These are phyloP conservation scores for Pristionchus exspectatus DNA, from an alignment of 2,888 invertebrate species.

Conservation along the genomic window DNA sequence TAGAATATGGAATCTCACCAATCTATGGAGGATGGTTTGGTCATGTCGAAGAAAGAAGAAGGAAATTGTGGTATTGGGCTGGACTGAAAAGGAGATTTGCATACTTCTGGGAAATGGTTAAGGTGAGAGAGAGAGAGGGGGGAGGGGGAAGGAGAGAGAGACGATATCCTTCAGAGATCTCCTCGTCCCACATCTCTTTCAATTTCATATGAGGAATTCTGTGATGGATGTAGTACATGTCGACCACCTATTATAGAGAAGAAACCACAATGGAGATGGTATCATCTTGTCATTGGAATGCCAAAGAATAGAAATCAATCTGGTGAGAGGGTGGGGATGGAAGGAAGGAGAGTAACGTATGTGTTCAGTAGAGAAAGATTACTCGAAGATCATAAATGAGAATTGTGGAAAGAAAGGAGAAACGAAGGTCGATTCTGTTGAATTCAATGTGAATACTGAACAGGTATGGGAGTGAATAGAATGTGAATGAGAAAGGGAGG, in stretches of 20 bases:
- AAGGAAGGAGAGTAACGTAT: not conserved
- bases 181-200: conserved; percentile 47
- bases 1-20: conserved; percentile 66
- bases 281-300: conserved; percentile 68
- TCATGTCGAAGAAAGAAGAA: conserved; percentile 73
- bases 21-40: conserved; percentile 75
- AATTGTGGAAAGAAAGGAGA: conserved; percentile 61
- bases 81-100: conserved; percentile 69
- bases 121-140: conserved; percentile 58
- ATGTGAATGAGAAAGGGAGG: not conserved
- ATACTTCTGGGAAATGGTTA: conserved; percentile 76
- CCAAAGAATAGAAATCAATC: conserved; percentile 61
- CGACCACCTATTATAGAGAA: conserved; percentile 61
- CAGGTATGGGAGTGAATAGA: conserved; percentile 28
- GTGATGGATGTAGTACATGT: conserved; percentile 73
- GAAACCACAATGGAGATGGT: conserved; percentile 67
- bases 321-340: conserved; percentile 31
- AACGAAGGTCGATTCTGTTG: conserved; percentile 13
- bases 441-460: conserved; percentile 50
- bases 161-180: not conserved
- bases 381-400: conserved; percentile 65
- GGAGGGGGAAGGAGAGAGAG: no score
- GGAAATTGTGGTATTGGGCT: conserved; percentile 76
- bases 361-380: conserved; percentile 58
- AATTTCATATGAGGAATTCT: conserved; percentile 69